These are phyloP conservation scores for Phaenicophaeus curvirostris DNA, from an alignment of 2,797 vertebrate species.

Conservation along the genomic window DNA sequence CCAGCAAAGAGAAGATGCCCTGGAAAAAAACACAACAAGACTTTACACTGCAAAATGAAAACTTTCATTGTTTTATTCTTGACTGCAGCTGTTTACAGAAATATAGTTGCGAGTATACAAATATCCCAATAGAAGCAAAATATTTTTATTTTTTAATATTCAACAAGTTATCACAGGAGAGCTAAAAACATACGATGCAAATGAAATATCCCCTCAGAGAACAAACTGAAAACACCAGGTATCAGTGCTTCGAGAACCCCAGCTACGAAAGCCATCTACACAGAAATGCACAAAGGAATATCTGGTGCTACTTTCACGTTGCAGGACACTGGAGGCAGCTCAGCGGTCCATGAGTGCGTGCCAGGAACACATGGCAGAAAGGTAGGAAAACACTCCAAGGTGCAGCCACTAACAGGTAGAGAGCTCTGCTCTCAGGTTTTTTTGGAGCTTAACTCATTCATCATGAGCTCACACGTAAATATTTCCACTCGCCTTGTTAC, in stretches of 20 bases:
- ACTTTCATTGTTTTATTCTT: slow-evolving; percentile 89
- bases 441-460: slow-evolving; percentile 64
- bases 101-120: slow-evolving; percentile 91
- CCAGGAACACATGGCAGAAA: slow-evolving; percentile 58
- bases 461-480: neutral
- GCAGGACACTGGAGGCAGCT: slow-evolving; percentile 75
- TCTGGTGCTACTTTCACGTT: slow-evolving; percentile 72
- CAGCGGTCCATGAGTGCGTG: slow-evolving; percentile 65
- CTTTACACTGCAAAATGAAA: slow-evolving; percentile 77
- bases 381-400: neutral
- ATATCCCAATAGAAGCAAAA: slow-evolving; percentile 89
- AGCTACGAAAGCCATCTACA: slow-evolving; percentile 79
- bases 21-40: slow-evolving; percentile 26
- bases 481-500: neutral
- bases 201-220: slow-evolving; percentile 77
- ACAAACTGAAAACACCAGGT: slow-evolving; percentile 76
- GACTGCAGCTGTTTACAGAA: slow-evolving; percentile 95
- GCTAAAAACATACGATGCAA: slow-evolving; percentile 85
- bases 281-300: slow-evolving; percentile 73
- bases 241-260: slow-evolving; percentile 77
- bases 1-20: neutral
- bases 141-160: slow-evolving; percentile 86
- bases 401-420: neutral
- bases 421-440: slow-evolving; percentile 18
- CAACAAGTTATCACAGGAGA: slow-evolving; percentile 89